Evolutionary conservation across 2,888 invertebrate genomes (phyloP).

Genomic region (Drosophila eohydei): DNA sequence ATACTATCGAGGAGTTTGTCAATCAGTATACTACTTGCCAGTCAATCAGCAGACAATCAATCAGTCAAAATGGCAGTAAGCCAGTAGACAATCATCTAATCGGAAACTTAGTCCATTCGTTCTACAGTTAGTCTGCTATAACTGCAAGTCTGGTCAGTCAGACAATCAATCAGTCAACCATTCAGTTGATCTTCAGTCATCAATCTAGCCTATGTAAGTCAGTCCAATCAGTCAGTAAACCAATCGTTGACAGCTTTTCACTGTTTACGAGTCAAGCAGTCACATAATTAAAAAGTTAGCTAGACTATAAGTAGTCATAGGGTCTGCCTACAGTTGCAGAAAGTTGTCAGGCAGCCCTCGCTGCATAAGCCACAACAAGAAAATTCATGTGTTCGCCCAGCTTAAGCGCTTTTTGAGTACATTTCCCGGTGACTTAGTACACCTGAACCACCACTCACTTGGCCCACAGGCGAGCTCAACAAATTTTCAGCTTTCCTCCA

Average conservation of each 20-base stretch:
- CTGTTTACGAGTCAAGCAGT: not conserved
- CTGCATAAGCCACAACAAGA: conserved; percentile 14
- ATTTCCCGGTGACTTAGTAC: conserved; percentile 16
- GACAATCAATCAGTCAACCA: not conserved
- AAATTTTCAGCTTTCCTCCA: conserved; percentile 50
- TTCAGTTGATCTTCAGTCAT: no score
- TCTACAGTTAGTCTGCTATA: not conserved
- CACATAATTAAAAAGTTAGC: not conserved
- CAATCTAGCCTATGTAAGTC: no score
- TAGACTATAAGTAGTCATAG: not conserved
- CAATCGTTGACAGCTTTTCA: not conserved
- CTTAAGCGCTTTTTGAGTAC: conserved; percentile 46
- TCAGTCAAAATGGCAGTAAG: not conserved
- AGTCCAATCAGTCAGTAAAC: not conserved
- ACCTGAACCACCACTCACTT: conserved; percentile 11
- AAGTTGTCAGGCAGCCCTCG: conserved; percentile 21
- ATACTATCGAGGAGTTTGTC: not conserved
- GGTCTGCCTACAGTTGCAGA: no score
- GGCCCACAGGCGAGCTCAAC: conserved; percentile 40
- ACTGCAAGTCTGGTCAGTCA: not conserved
- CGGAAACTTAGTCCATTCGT: not conserved
- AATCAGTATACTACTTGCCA: not conserved
- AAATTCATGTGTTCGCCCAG: conserved; percentile 28
- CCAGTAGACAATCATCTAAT: not conserved
- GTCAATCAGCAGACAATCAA: not conserved